Percentiles rank a stretch among this genome's conserved stretches.
Evolutionary conservation across 2,113 vertebrate genomes (phyloP).

Genomic region (Carollia perspicillata): DNA sequence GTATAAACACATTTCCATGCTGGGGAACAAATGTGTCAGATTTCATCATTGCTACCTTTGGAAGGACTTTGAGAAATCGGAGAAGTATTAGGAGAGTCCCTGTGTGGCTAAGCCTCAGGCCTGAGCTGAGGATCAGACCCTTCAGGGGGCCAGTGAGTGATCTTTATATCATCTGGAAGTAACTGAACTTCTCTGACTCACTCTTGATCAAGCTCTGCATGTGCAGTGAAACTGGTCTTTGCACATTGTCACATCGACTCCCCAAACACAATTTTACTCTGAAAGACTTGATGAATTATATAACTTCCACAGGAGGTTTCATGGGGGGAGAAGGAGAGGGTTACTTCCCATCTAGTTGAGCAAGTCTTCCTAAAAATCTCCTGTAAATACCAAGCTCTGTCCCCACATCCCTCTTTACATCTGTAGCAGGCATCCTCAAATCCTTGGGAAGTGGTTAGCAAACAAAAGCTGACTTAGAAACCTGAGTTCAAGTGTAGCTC

Average conservation of each 20-base stretch:
- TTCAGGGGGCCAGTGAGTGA: background rate
- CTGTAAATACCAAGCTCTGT: background rate
- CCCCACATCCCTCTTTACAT: background rate
- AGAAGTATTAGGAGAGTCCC: background rate
- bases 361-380: background rate
- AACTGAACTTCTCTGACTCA: background rate
- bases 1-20: slow-evolving; percentile 52
- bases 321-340: background rate
- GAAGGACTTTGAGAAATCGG: background rate
- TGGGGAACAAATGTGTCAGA: slow-evolving; percentile 7
- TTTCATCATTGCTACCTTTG: slow-evolving; percentile 39
- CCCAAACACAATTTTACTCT: background rate
- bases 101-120: background rate
- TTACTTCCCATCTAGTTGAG: background rate
- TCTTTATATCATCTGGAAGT: background rate
- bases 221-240: background rate
- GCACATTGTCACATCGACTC: no score
- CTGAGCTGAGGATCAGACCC: background rate
- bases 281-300: background rate
- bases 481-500: background rate
- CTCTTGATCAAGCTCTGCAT: background rate
- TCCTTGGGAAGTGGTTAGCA: background rate
- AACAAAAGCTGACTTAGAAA: background rate
- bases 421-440: background rate
- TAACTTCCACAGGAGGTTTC: background rate